phyloP scores from a whole-genome alignment of 2,888 invertebrate species.

The Anodontia alba region DNA sequence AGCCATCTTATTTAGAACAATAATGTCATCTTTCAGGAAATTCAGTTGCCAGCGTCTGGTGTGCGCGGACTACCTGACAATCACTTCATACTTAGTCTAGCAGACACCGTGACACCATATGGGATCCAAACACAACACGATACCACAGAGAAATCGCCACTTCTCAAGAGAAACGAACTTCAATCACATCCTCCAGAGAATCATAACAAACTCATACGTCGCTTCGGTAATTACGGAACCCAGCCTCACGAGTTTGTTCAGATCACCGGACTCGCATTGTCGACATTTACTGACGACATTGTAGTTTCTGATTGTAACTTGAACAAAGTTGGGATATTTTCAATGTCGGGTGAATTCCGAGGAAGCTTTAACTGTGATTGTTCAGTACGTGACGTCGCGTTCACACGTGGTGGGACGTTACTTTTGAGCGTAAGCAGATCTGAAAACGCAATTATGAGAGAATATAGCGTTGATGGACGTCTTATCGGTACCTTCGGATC shows the following conservation, averaged over 20 bases:
- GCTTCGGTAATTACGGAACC: conserved; percentile 66
- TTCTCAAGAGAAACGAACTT: conserved; percentile 24
- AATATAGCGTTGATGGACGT: conserved; percentile 66
- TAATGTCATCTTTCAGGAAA: conserved; percentile 58
- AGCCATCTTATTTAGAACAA: too few relatives aligned
- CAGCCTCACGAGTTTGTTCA: conserved; percentile 62
- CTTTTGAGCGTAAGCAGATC: conserved; percentile 66
- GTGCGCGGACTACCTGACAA: conserved; percentile 73
- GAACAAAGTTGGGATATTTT: conserved; percentile 67
- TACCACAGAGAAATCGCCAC: conserved; percentile 38
- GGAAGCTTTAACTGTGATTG: conserved; percentile 70
- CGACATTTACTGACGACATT: conserved; percentile 63
- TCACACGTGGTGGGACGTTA: conserved; percentile 63
- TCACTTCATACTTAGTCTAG: conserved; percentile 65
- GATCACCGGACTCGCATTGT: conserved; percentile 63
- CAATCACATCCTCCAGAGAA: neutral
- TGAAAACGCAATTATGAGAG: conserved; percentile 62
- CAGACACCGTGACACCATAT: conserved; percentile 56
- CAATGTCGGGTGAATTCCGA: conserved; percentile 58
- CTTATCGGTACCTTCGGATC: conserved; percentile 62
- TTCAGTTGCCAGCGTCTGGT: conserved; percentile 66
- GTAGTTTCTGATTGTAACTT: conserved; percentile 63
- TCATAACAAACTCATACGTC: conserved; percentile 36
- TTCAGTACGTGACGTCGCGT: conserved; percentile 66
- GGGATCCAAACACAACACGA: neutral